Conservation (phyloP, 2,113 vertebrate genomes). For the Gasterosteus nipponicus region DNA sequence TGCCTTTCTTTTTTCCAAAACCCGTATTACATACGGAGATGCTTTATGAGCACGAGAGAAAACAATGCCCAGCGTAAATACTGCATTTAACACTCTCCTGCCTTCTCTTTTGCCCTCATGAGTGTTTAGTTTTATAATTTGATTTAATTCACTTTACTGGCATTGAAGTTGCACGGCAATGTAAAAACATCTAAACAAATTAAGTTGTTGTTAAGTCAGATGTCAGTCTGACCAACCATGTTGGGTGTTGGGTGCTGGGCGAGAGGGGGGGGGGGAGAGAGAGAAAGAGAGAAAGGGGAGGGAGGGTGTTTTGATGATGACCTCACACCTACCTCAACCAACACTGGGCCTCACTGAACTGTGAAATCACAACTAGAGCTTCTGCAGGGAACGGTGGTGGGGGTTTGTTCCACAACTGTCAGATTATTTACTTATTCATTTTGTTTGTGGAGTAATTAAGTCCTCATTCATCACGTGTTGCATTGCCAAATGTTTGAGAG, state of each 20-base stretch:
- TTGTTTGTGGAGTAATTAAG: neutral
- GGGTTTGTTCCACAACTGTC: neutral
- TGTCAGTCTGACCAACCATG: slow-evolving; percentile 48
- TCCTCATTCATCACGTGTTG: neutral
- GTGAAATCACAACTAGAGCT: slow-evolving; percentile 20
- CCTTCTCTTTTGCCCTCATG: slow-evolving; percentile 1
- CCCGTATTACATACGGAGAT: slow-evolving; percentile 24
- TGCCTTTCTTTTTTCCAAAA: slow-evolving; percentile 32
- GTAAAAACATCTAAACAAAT: slow-evolving; percentile 50
- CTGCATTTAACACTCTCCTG: slow-evolving; percentile 13
- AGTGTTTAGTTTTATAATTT: slow-evolving; percentile 29
- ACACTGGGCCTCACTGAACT: slow-evolving; percentile 26
- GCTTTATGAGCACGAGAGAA: slow-evolving; percentile 34
- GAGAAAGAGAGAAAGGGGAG: too few relatives aligned
- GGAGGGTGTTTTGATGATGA: slow-evolving; percentile 15
- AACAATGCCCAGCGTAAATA: slow-evolving; percentile 25
- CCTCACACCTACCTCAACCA: slow-evolving; percentile 33
- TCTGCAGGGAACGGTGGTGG: neutral
- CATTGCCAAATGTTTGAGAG: neutral
- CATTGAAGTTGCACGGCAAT: slow-evolving; percentile 21
- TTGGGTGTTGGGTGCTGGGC: slow-evolving; percentile 26
- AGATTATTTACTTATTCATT: neutral
- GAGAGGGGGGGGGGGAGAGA: neutral
- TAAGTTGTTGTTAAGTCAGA: slow-evolving; percentile 29
- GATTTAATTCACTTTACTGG: slow-evolving; percentile 48